Conservation (phyloP, 2,888 invertebrate genomes). For the Anorthoa munda region DNA sequence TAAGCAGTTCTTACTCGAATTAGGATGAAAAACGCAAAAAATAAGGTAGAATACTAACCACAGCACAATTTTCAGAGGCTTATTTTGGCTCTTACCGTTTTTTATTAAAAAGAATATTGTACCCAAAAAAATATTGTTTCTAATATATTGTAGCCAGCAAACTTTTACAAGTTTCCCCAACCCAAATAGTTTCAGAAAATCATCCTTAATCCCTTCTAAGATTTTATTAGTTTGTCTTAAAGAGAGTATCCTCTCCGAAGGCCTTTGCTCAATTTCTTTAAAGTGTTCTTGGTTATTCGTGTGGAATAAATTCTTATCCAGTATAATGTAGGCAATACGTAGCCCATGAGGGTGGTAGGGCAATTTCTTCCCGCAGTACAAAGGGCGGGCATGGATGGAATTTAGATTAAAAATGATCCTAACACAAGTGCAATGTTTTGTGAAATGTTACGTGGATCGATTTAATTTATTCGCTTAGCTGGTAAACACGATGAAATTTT, state of each 20-base stretch:
- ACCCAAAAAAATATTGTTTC: slow-evolving; percentile 23
- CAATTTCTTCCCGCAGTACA: slow-evolving; percentile 73
- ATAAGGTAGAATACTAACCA: neutral
- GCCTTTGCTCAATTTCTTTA: slow-evolving; percentile 69
- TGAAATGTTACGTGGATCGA: slow-evolving; percentile 76
- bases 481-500: slow-evolving; percentile 28
- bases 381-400: slow-evolving; percentile 82
- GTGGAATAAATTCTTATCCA: slow-evolving; percentile 81
- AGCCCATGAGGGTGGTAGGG: slow-evolving; percentile 69
- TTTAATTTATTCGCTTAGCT: slow-evolving; percentile 65
- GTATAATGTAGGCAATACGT: slow-evolving; percentile 76
- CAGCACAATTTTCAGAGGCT: neutral
- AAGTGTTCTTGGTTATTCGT: slow-evolving; percentile 74
- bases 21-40: neutral
- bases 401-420: slow-evolving; percentile 88
- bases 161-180: slow-evolving; percentile 27
- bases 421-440: slow-evolving; percentile 82
- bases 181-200: slow-evolving; percentile 52
- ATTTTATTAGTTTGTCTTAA: slow-evolving; percentile 63
- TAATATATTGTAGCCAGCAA: slow-evolving; percentile 31
- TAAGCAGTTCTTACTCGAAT: neutral
- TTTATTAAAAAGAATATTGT: slow-evolving; percentile 12
- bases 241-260: slow-evolving; percentile 44
- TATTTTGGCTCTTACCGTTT: neutral
- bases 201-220: slow-evolving; percentile 56